A percentile compares a stretch with the other conserved stretches of the same genome.
Conservation (phyloP, 2,888 invertebrate genomes). For the Ectemnius continuus region DNA sequence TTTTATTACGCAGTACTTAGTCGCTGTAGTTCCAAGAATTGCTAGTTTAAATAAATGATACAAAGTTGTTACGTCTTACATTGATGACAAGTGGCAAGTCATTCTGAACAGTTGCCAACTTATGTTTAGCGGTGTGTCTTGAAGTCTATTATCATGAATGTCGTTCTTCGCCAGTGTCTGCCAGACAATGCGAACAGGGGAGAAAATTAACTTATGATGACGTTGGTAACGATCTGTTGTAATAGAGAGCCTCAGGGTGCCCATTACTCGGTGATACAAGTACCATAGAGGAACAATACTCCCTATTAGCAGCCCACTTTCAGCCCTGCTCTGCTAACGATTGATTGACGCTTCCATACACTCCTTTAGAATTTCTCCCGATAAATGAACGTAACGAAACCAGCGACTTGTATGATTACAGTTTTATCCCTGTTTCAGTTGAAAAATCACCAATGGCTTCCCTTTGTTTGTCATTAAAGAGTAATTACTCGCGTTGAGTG, state of each 20-base stretch:
- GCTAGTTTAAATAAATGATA: no score
- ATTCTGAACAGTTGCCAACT: no score
- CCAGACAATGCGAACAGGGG: background rate
- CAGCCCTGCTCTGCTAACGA: background rate
- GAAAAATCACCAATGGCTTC: background rate
- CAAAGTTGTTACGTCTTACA: no score
- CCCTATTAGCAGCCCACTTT: background rate
- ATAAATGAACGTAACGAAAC: background rate
- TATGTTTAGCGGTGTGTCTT: no score
- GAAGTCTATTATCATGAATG: no score
- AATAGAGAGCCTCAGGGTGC: conserved; percentile 28
- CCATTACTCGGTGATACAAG: conserved; percentile 18
- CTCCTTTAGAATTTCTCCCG: background rate
- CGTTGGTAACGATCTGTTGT: background rate
- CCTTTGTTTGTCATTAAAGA: background rate
- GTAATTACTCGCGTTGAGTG: background rate
- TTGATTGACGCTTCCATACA: no score
- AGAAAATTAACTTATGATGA: background rate
- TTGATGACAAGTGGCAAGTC: no score
- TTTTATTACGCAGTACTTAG: no score
- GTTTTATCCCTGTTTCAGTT: background rate
- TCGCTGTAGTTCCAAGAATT: no score
- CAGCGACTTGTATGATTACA: background rate
- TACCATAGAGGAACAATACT: background rate
- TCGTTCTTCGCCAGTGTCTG: background rate